phyloP scores from a whole-genome alignment of 1,140 invertebrate genomes.

The Mesaphorura yosii region DNA sequence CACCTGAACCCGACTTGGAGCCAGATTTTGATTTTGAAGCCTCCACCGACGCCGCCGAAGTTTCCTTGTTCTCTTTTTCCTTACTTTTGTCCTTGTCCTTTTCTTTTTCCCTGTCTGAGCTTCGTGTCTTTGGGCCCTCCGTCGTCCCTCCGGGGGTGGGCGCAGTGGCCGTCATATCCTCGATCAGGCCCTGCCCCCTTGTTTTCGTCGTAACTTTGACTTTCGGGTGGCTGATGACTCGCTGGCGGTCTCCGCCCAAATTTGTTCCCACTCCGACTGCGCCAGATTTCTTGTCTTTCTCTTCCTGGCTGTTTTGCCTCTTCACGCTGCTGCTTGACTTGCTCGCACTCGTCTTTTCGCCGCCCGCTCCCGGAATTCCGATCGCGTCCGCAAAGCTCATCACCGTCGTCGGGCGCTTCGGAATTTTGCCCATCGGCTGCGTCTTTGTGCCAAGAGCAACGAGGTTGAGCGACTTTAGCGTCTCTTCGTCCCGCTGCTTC shows the following conservation, averaged over 20 bases:
- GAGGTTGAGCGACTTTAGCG: conserved; percentile 21
- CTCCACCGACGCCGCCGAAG: no score
- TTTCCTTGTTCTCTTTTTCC: neutral
- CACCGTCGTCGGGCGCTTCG: conserved; percentile 18
- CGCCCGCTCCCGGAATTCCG: conserved; percentile 24
- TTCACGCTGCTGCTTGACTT: conserved; percentile 4
- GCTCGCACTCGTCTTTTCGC: neutral
- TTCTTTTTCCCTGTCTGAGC: conserved; percentile 7
- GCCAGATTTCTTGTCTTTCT: neutral
- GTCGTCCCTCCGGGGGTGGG: no score
- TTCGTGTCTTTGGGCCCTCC: conserved; percentile 38
- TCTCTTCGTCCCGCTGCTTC: conserved; percentile 24
- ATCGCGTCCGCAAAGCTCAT: conserved; percentile 24
- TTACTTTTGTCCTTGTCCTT: conserved; percentile 38
- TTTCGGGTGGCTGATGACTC: conserved; percentile 4
- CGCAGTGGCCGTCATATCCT: conserved; percentile 22
- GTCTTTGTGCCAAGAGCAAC: neutral
- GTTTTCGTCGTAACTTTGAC: conserved; percentile 18
- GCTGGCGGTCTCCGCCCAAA: conserved; percentile 7
- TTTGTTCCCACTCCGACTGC: neutral
- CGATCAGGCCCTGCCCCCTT: conserved; percentile 9
- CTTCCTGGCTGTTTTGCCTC: neutral
- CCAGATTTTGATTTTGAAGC: no score
- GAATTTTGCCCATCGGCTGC: conserved; percentile 9
- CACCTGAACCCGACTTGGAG: no score